Evolutionary conservation across 2,888 invertebrate species (phyloP).

Genomic region (Ctenicera cuprea): DNA sequence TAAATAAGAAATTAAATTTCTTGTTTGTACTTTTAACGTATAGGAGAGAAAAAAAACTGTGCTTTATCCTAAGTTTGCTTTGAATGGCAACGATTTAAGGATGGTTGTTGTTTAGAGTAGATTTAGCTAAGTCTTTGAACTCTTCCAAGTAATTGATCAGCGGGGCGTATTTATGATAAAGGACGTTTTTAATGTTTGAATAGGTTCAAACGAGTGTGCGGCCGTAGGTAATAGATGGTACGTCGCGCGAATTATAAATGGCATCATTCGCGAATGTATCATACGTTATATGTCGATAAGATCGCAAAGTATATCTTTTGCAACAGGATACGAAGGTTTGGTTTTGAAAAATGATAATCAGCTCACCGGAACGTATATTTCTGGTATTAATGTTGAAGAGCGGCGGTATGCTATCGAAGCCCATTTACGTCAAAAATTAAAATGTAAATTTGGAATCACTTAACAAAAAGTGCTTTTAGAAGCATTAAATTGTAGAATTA

Average conservation of each 20-base stretch:
- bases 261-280: slow-evolving; percentile 14
- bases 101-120: too few relatives aligned
- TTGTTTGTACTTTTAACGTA: too few relatives aligned
- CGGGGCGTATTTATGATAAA: slow-evolving; percentile 17
- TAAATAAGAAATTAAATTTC: too few relatives aligned
- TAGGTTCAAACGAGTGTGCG: slow-evolving; percentile 24
- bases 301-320: slow-evolving; percentile 14
- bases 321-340: slow-evolving; percentile 14
- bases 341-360: slow-evolving; percentile 21
- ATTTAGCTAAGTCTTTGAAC: slow-evolving; percentile 15
- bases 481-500: slow-evolving; percentile 51
- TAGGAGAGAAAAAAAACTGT: too few relatives aligned
- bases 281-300: slow-evolving; percentile 28
- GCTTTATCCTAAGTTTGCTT: too few relatives aligned
- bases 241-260: slow-evolving; percentile 22
- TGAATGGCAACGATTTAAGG: too few relatives aligned
- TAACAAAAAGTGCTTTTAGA: slow-evolving; percentile 46
- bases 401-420: slow-evolving; percentile 18
- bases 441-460: slow-evolving; percentile 41
- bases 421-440: slow-evolving; percentile 39
- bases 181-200: slow-evolving; percentile 29
- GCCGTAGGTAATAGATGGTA: slow-evolving; percentile 29
- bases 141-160: slow-evolving; percentile 2
- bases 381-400: slow-evolving; percentile 1
- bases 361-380: slow-evolving; percentile 17